phyloP scores from a whole-genome alignment of 1,140 invertebrate genomes.

The Phocides pigmalion region DNA sequence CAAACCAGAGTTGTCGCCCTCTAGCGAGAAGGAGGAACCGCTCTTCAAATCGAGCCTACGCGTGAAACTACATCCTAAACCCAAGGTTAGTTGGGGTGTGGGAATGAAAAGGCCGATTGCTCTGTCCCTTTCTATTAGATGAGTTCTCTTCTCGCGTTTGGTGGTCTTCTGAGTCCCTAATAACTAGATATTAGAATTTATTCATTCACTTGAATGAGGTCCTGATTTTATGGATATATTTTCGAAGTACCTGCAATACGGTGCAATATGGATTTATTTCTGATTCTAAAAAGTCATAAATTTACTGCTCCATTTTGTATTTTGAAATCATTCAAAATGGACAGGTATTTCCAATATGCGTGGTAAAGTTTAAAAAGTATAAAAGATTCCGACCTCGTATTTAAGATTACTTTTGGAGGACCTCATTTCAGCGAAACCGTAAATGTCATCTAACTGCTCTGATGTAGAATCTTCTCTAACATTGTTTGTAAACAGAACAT shows the following conservation, averaged over 20 bases:
- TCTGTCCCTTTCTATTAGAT: conserved; percentile 63
- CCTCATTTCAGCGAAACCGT: conserved; percentile 27
- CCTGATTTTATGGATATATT: neutral
- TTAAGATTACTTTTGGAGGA: neutral
- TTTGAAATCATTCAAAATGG: too few species aligned
- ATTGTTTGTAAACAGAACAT: conserved; percentile 5
- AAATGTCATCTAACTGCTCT: conserved; percentile 2
- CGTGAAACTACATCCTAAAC: conserved; percentile 60
- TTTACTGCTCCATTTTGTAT: too few species aligned
- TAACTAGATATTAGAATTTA: conserved; percentile 43
- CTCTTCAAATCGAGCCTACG: conserved; percentile 81
- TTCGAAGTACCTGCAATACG: too few species aligned
- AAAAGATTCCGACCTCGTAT: neutral
- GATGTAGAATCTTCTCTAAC: conserved; percentile 8
- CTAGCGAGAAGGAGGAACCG: conserved; percentile 77
- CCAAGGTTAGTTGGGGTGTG: conserved; percentile 75
- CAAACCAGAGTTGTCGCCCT: conserved; percentile 45
- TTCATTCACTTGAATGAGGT: conserved; percentile 39
- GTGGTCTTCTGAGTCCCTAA: conserved; percentile 45
- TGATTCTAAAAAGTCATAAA: too few species aligned
- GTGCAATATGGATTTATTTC: too few species aligned
- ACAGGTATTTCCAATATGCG: too few species aligned
- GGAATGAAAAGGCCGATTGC: conserved; percentile 34
- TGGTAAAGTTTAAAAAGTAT: too few species aligned
- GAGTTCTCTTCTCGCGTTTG: conserved; percentile 50